Base-by-base conservation (phyloP, 2,113 vertebrate genomes). In the Anser cygnoides region DNA sequence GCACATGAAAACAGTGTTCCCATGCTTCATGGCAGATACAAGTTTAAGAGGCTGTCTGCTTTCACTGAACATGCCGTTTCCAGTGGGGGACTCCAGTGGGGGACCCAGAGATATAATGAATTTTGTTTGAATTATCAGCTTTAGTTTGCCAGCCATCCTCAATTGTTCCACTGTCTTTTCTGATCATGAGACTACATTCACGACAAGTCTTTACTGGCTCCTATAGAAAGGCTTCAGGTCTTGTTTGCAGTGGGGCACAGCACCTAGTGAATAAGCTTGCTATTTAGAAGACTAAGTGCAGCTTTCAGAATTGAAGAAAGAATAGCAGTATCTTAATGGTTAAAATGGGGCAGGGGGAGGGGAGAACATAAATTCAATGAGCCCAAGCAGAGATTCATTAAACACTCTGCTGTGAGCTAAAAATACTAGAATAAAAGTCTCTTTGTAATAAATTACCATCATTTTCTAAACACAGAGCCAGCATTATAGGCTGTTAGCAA, bases 351-450 rank as follows among this genome's bases (percentile, higher is more conserved):
- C 1, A 57, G 76, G 93, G 37, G 81, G 91, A 90, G 1, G 82
- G 88, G 82, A 95, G 76, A 80, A 65, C 63, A 90, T 59, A 86
- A 96, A 94, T 95, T 96, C 94, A 94, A 96, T 91, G 84, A 93
- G 89, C 68, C 82, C 84, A 93, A 95, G 95, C 89, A 96, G 94
- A 90, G 90, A 91, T 96, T 92, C 89, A 95, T 96, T 96, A 96
- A 96, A 93, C 91, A 91, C 82, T 92, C 65, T 33, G 83, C 93
- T 95, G 84, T 52, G 57, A 89, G 95, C 92, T 96, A 97, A 97
- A 97, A 96, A 96, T 94, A 96, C 96, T 95, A 94, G 93, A 95
- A 97, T 95, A 97, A 94, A 96, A 96, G 95, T 93, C 82, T 92
- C 94, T 97, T 97, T 97, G 96, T 97, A 90, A 89, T 91, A 97